Base-by-base conservation (phyloP, 2,888 invertebrate genomes). In the Apotomis capreana region DNA sequence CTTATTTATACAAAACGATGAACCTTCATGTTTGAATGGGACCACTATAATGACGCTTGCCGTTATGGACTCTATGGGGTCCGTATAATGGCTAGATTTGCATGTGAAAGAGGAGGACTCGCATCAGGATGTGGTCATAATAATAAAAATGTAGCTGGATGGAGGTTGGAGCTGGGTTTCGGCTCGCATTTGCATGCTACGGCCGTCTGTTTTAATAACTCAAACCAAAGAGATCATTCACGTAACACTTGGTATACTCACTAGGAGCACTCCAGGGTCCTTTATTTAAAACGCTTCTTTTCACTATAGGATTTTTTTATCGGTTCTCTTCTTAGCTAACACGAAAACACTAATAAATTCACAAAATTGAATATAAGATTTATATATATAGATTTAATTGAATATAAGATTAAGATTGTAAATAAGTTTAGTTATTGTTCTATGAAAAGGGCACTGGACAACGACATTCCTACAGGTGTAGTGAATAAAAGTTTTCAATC, bases 1-100 rank as follows among this genome's bases (percentile, higher is more conserved):
- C 54, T 72, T 72, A 72, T 72, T 72, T 72, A 72, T 72, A 72
- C 72, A 68, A 72, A 68, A 54, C 72, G 63, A 71, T 71, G 71
- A 68, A 71, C 68, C 72, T 68, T 63, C 72, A 62, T 72, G 72
- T 72, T 63, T 68, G 59, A 72, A 72, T 72, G 63, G 68, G 68
- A 63, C 71, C 62, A 68, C 71, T 68, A 63, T 63, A 63, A 72
- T 68, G 63, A 72, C 52, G 63, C 68, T 37, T 63, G 62, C 68
- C 68, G 26, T 72, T 72, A 72, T 63, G 68, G 51, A 68, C 72
- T 72, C 59, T 72, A 63, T 54, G 68, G 63, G 49, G 52, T 49
- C 44, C 62, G 63, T 63, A n/a, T 58, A 72, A 68, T 61, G 63
- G 51, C 68, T 59, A 63, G 52, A 72, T 72, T 72, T 72, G 68